Base-by-base conservation (phyloP, 2,888 invertebrate genomes). In the Choreutis nemorana region DNA sequence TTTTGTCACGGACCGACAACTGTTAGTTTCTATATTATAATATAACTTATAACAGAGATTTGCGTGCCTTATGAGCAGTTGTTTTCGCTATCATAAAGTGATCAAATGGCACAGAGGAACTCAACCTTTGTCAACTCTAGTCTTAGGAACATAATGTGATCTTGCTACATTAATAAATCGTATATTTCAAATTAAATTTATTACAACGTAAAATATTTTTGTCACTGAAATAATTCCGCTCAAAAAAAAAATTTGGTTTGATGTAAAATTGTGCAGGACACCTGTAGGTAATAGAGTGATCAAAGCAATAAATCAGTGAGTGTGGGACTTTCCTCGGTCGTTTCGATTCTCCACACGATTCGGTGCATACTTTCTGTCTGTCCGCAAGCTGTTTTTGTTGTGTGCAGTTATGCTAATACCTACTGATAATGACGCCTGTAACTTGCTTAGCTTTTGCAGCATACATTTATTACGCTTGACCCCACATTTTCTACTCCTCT, bases 11-110 rank as follows among this genome's bases (percentile, higher is more conserved):
- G 55, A 48, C 44, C 48, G 42, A 45, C 52, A 50, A 47, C 46
- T 42, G 39, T 28, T 36, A 29, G 29, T 40, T 35, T 40, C 47
- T 46, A 64, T 50, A 43, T 51, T 40, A 49, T 18, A 18, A 18
- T 18, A 18, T 5, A 6, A 48, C 55, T 45, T 59, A 61, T 59
- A 62, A 58, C 56, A 55, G 40, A 37, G 41, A 73, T 73, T 72
- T 73, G 70, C 48, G 60, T 54, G 50, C 63, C 59, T 66, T 70
- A 71, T 63, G 64, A 61, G 63, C 60, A 45, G 56, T 58, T 58
- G 55, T 70, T 64, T 68, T 65, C 65, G 60, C 70, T 62, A 75
- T 77, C 71, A 75, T 75, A 77, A 75, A 70, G 72, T 75, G 67
- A 73, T 75, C 75, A 73, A 71, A 73, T 66, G 63, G n/a, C n/a